Conservation (phyloP, 2,888 invertebrate species). For the Malthinus flaveolus region DNA sequence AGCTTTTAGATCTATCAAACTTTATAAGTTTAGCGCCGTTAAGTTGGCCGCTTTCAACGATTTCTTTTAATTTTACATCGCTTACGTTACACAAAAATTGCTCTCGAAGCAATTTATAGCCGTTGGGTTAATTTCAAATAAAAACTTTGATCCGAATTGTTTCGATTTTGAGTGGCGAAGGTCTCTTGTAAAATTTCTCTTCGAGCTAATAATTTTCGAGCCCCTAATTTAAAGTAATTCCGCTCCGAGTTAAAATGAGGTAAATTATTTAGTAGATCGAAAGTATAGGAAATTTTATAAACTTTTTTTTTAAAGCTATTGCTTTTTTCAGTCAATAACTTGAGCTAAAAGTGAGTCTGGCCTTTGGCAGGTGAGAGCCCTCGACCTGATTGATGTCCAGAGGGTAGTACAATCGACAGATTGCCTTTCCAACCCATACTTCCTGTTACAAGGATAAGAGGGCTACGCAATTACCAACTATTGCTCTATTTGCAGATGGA, state of each 20-base stretch:
- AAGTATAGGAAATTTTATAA: too few relatives aligned
- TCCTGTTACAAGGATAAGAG: slow-evolving; percentile 26
- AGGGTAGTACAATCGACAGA: slow-evolving; percentile 42
- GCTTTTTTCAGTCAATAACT: slow-evolving; percentile 23
- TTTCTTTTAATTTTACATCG: slow-evolving; percentile 9
- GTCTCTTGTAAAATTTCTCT: too few relatives aligned
- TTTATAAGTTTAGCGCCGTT: slow-evolving; percentile 28
- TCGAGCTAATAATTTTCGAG: too few relatives aligned
- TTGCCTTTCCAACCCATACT: slow-evolving; percentile 37
- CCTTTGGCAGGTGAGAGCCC: slow-evolving; percentile 45
- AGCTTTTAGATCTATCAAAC: slow-evolving; percentile 32
- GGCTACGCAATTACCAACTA: slow-evolving; percentile 39
- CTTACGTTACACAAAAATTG: too few relatives aligned
- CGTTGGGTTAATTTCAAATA: too few relatives aligned
- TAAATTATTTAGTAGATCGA: too few relatives aligned
- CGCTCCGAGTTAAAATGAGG: too few relatives aligned
- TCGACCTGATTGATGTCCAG: slow-evolving; percentile 45
- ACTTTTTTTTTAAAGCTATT: neutral
- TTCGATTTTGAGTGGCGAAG: too few relatives aligned
- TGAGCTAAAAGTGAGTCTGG: slow-evolving; percentile 29
- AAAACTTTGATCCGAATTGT: too few relatives aligned
- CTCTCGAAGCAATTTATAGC: too few relatives aligned
- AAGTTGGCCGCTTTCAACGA: slow-evolving; percentile 20
- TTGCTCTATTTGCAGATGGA: slow-evolving; percentile 30
- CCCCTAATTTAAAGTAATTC: too few relatives aligned